These are phyloP conservation scores for Takifugu ocellatus DNA, from an alignment of 2,797 vertebrate species.

Conservation along the genomic window DNA sequence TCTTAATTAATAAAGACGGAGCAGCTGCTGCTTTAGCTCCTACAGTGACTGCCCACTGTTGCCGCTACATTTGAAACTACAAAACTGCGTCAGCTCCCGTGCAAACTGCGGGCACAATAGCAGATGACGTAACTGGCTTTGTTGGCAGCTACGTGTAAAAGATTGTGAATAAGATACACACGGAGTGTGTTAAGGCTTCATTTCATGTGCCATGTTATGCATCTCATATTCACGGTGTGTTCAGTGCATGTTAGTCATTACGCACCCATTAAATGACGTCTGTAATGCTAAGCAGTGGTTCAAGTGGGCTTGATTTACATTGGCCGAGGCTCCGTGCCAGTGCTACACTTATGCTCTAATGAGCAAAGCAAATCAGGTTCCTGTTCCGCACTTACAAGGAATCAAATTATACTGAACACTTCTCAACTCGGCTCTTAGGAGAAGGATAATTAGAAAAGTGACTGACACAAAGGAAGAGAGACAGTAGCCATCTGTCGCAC, in stretches of 20 bases:
- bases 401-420: conserved; percentile 34
- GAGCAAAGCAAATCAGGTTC: conserved; percentile 23
- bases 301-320: conserved; percentile 46
- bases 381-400: conserved; percentile 19
- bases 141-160: conserved; percentile 13
- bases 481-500: conserved; percentile 32
- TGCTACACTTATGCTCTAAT: conserved; percentile 11
- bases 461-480: neutral
- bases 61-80: conserved; percentile 14
- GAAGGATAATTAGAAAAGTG: conserved; percentile 11
- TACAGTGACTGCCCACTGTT: conserved; percentile 27
- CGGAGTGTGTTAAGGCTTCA: conserved; percentile 42
- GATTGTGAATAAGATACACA: conserved; percentile 35
- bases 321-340: conserved; percentile 9
- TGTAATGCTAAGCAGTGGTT: conserved; percentile 43
- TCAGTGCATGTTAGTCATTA: conserved; percentile 45
- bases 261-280: conserved; percentile 25
- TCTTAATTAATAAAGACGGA: conserved; percentile 53
- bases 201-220: conserved; percentile 43
- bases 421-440: conserved; percentile 22
- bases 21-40: conserved; percentile 43
- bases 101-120: neutral
- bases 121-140: conserved; percentile 1
- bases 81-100: neutral
- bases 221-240: conserved; percentile 48